Percentiles rank a stretch among this genome's conserved stretches.
Conservation (phyloP, 2,797 vertebrate species). For the Pristis pectinata region DNA sequence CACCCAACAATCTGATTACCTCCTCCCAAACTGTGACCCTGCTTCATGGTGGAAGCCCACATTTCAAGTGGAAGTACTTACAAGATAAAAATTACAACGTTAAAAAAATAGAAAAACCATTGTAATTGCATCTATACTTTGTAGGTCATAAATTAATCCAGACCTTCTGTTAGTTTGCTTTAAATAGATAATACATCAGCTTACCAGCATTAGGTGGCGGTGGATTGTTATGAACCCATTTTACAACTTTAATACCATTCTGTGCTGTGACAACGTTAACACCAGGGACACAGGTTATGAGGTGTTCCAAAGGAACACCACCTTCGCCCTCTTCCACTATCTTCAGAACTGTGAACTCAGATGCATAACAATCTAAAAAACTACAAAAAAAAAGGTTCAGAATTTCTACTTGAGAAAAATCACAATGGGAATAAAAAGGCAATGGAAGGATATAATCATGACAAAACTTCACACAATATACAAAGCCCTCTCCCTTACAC, state of each 20-base stretch:
- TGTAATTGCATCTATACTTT: not conserved
- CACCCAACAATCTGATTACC: too few species aligned
- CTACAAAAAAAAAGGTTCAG: slow-evolving; percentile 49
- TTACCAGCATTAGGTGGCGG: slow-evolving; percentile 77
- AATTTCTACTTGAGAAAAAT: not conserved
- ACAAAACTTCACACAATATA: not conserved
- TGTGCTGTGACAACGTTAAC: slow-evolving; percentile 86
- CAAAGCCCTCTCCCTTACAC: not conserved
- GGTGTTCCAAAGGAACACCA: slow-evolving; percentile 86
- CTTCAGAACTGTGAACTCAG: slow-evolving; percentile 71
- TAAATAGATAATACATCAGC: not conserved
- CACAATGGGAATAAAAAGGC: not conserved
- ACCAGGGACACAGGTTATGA: slow-evolving; percentile 89
- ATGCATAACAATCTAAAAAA: slow-evolving; percentile 88
- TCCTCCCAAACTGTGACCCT: too few species aligned
- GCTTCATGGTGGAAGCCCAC: too few species aligned
- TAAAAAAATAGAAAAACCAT: not conserved
- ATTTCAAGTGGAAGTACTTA: not conserved
- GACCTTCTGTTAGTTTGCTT: not conserved
- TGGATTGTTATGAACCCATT: slow-evolving; percentile 96
- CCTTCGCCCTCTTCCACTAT: slow-evolving; percentile 70
- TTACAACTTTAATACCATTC: slow-evolving; percentile 92
- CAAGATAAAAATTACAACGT: not conserved
- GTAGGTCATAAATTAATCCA: not conserved
- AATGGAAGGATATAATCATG: not conserved